These are phyloP conservation scores for Brachionus rotundiformis DNA, from an alignment of 1,140 invertebrate genomes.

Conservation along the genomic window DNA sequence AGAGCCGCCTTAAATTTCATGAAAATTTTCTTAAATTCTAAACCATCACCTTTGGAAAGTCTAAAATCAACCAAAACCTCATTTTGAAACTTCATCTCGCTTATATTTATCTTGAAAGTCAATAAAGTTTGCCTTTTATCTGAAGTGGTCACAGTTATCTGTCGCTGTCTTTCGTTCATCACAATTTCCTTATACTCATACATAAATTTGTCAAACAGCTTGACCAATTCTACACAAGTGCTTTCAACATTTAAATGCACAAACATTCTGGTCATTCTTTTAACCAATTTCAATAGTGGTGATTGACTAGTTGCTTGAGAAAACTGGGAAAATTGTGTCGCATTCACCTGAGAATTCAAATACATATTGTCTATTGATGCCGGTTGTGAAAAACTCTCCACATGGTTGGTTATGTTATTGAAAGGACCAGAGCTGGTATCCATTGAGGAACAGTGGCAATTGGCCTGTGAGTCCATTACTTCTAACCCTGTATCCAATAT, in stretches of 20 bases:
- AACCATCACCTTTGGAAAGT: conserved; percentile 77
- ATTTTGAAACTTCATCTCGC: conserved; percentile 46
- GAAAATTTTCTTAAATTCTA: conserved; percentile 88
- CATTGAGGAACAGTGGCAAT: conserved; percentile 23
- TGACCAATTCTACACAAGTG: conserved; percentile 69
- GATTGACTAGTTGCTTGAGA: conserved; percentile 63
- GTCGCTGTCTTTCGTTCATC: conserved; percentile 8
- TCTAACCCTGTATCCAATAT: conserved; percentile 23
- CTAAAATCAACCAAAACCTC: conserved; percentile 48
- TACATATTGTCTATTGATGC: conserved; percentile 46
- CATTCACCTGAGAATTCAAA: conserved; percentile 41
- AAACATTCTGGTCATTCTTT: conserved; percentile 87
- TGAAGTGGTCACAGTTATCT: conserved; percentile 36
- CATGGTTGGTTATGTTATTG: conserved; percentile 26
- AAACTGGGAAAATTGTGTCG: conserved; percentile 44
- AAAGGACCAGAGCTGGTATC: neutral
- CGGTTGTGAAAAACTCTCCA: conserved; percentile 51
- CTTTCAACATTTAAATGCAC: conserved; percentile 71
- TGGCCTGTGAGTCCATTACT: conserved; percentile 20
- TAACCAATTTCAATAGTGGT: conserved; percentile 77
- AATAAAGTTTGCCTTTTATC: conserved; percentile 48
- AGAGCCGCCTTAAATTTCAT: conserved; percentile 74
- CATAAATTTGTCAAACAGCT: conserved; percentile 70
- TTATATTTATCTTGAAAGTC: conserved; percentile 51
- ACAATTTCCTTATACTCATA: conserved; percentile 63